phyloP scores from a whole-genome alignment of 2,888 invertebrate genomes.

The Exephanes ischioxanthus region DNA sequence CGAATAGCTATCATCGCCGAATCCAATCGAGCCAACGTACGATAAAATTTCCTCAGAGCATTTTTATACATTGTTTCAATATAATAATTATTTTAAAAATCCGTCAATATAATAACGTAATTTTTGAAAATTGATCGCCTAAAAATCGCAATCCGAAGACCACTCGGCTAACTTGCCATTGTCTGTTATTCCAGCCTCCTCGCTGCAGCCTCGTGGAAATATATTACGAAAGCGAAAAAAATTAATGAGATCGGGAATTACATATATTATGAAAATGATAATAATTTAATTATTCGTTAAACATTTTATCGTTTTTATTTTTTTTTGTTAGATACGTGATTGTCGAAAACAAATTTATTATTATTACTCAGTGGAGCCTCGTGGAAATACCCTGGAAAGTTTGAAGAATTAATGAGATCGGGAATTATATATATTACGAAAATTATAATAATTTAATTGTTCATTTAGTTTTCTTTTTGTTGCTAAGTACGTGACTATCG shows the following conservation, averaged over 20 bases:
- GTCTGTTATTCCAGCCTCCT: not conserved
- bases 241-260: slow-evolving; percentile 5
- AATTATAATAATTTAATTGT: not conserved
- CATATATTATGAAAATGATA: not conserved
- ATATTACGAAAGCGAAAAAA: not conserved
- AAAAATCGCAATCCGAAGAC: not conserved
- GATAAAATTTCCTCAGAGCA: not conserved
- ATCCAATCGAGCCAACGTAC: slow-evolving; percentile 1
- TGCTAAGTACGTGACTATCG: not conserved
- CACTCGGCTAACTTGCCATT: not conserved
- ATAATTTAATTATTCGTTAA: not conserved
- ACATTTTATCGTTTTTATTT: not conserved
- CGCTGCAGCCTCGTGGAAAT: not conserved
- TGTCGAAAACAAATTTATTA: not conserved
- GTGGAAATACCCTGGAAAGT: not conserved
- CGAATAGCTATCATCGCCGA: not conserved
- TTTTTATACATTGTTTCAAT: not conserved
- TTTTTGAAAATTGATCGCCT: not conserved
- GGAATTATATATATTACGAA: not conserved
- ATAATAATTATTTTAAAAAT: not conserved
- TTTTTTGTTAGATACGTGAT: not conserved
- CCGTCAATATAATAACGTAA: not conserved
- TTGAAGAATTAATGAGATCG: slow-evolving; percentile 7
- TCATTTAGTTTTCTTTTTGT: not conserved
- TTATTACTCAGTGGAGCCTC: no score